Conservation (phyloP, 2,797 vertebrate genomes). For the Hypotaenidia philippensis region DNA sequence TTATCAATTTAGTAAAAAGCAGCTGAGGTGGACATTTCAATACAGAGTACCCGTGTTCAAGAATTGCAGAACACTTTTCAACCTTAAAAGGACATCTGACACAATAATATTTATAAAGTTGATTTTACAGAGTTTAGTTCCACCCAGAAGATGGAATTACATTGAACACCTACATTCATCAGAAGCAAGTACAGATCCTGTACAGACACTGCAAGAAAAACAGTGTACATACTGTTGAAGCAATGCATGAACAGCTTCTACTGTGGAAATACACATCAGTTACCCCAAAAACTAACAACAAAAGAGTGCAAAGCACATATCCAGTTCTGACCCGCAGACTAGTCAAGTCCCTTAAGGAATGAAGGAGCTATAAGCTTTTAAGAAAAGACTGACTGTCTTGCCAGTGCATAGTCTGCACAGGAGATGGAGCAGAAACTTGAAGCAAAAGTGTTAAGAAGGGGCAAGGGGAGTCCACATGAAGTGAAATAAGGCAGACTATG, state of each 20-base stretch:
- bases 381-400: not conserved
- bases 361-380: not conserved
- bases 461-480: not conserved
- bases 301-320: not conserved
- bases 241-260: not conserved
- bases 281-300: not conserved
- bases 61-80: not conserved
- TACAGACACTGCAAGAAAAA: not conserved
- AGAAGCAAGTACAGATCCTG: not conserved
- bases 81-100: not conserved
- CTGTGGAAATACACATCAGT: not conserved
- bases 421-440: not conserved
- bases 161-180: not conserved
- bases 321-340: not conserved
- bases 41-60: not conserved
- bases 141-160: not conserved
- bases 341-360: not conserved
- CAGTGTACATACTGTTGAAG: not conserved
- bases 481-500: not conserved
- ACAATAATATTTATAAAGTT: not conserved
- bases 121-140: not conserved
- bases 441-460: not conserved
- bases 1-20: not conserved
- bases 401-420: not conserved
- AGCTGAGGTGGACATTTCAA: not conserved